A percentile compares a stretch with the other conserved stretches of the same genome.
These are phyloP conservation scores for Neosilurus mollespiculum DNA, from an alignment of 2,797 vertebrate species.

Conservation along the genomic window DNA sequence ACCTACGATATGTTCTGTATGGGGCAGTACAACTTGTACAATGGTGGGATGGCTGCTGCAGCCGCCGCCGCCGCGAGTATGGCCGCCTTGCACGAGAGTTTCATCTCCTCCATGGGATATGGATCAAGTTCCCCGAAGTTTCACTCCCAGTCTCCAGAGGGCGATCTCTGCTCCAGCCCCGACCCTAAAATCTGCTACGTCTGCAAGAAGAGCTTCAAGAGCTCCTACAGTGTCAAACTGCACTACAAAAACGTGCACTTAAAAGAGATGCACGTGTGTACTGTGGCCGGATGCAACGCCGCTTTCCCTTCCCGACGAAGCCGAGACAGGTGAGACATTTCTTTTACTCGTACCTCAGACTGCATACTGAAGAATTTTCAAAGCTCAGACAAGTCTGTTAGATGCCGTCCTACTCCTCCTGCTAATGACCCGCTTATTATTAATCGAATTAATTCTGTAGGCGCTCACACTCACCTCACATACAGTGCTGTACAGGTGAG, in stretches of 20 bases:
- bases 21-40: constrained; percentile 97
- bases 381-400: background rate
- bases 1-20: constrained; percentile 99
- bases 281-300: constrained; percentile 96
- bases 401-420: background rate
- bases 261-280: constrained; percentile 99
- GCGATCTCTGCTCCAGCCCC: constrained; percentile 91
- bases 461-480: constrained; percentile 8
- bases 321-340: constrained; percentile 92
- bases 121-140: constrained; percentile 93
- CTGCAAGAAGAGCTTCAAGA: constrained; percentile 99
- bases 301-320: constrained; percentile 97
- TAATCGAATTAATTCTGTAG: constrained; percentile 32
- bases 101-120: constrained; percentile 91
- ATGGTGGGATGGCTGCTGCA: constrained; percentile 80
- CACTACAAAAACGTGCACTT: constrained; percentile 99
- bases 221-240: constrained; percentile 99
- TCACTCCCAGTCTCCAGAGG: constrained; percentile 85
- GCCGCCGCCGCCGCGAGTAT: constrained; percentile 92
- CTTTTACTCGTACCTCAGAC: background rate
- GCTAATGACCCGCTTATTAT: constrained; percentile 23
- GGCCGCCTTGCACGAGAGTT: constrained; percentile 96
- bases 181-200: constrained; percentile 99
- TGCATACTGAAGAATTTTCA: background rate
- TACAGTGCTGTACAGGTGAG: constrained; percentile 31